phyloP scores from a whole-genome alignment of 2,113 vertebrate genomes.

The Percina caprodes region DNA sequence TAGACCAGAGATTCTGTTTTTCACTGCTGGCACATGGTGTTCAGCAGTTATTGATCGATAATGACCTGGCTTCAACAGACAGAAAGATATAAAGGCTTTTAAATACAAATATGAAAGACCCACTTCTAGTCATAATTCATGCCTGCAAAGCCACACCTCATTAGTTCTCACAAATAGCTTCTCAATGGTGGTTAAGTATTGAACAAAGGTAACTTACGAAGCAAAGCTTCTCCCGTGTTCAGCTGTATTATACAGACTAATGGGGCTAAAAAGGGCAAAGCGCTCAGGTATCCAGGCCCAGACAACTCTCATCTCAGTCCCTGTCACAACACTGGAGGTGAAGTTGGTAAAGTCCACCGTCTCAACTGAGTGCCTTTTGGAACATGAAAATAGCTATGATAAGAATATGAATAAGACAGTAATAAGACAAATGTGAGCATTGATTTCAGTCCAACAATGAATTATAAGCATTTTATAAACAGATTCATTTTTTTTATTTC shows the following conservation, averaged over 20 bases:
- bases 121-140: not conserved
- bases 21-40: not conserved
- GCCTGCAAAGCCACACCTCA: not conserved
- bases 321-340: conserved; percentile 84
- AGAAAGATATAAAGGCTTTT: not conserved
- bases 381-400: conserved; percentile 22
- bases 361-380: conserved; percentile 82
- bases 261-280: conserved; percentile 88
- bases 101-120: not conserved
- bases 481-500: not conserved
- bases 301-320: conserved; percentile 88
- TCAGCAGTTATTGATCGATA: conserved; percentile 10
- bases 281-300: conserved; percentile 94
- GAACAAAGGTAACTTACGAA: conserved; percentile 78
- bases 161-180: not conserved
- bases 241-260: conserved; percentile 84
- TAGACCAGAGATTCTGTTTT: conserved; percentile 19
- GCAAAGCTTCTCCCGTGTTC: conserved; percentile 85
- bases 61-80: not conserved
- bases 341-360: conserved; percentile 85
- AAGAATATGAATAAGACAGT: not conserved
- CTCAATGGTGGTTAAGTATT: not conserved
- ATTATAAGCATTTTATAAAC: not conserved
- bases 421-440: not conserved
- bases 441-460: not conserved